Evolutionary conservation across 2,888 invertebrate species (phyloP).

Genomic region (Drosophila niveifrons): DNA sequence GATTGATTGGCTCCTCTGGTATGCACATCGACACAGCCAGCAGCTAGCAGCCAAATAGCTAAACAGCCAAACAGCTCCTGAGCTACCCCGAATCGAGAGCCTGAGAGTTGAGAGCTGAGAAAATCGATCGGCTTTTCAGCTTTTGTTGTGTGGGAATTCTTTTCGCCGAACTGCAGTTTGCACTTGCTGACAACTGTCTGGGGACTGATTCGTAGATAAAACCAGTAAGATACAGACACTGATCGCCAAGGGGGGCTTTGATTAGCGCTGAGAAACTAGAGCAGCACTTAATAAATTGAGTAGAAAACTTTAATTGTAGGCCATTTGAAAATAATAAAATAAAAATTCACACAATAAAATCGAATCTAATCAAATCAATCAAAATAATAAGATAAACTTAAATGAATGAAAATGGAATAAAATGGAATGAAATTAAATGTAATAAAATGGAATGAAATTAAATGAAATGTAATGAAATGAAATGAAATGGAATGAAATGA

Average conservation of each 20-base stretch:
- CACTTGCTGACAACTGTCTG: constrained; percentile 57
- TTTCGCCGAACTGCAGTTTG: constrained; percentile 52
- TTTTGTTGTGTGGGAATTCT: constrained; percentile 69
- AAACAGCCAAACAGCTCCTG: constrained; percentile 13
- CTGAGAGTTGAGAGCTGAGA: constrained; percentile 33
- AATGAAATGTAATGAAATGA: no score
- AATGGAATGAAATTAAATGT: no score
- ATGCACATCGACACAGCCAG: constrained; percentile 66
- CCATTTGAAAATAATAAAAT: background rate
- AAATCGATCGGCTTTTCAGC: constrained; percentile 28
- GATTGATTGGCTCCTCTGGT: constrained; percentile 81
- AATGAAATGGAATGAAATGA: no score
- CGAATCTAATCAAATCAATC: no score
- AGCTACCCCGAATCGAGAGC: constrained; percentile 22
- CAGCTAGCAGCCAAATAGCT: no score
- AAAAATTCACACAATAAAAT: background rate
- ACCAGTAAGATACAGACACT: constrained; percentile 9
- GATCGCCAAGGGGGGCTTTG: background rate
- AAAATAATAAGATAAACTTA: no score
- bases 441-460: no score
- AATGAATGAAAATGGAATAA: no score
- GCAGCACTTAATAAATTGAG: background rate
- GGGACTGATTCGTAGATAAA: constrained; percentile 52
- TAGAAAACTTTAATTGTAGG: background rate
- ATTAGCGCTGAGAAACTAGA: constrained; percentile 2